These are phyloP conservation scores for Acanthopleura granulata DNA, from an alignment of 2,888 invertebrate species.

Conservation along the genomic window DNA sequence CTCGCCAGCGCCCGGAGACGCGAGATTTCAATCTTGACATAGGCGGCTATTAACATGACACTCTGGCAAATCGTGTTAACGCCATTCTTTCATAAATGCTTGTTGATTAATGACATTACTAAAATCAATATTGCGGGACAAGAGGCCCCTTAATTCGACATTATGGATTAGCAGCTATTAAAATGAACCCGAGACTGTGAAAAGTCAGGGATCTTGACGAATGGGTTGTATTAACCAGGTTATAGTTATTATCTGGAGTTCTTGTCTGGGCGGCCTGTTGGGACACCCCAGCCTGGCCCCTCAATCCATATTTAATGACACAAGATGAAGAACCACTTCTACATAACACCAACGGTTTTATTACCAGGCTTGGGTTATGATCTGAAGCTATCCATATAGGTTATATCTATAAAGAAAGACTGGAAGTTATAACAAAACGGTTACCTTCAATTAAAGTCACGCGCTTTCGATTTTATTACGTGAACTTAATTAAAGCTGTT, in stretches of 20 bases:
- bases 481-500: too few species aligned
- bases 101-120: slow-evolving; percentile 16
- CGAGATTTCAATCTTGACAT: slow-evolving; percentile 14
- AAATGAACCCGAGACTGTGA: neutral
- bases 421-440: too few species aligned
- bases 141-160: slow-evolving; percentile 15
- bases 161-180: slow-evolving; percentile 20
- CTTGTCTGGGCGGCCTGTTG: neutral
- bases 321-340: neutral
- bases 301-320: slow-evolving; percentile 3
- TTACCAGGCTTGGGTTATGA: too few species aligned
- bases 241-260: neutral
- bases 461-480: too few species aligned
- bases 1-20: neutral
- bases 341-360: too few species aligned
- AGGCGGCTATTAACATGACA: neutral
- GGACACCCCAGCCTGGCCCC: neutral
- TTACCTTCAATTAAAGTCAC: too few species aligned
- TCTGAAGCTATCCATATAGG: too few species aligned
- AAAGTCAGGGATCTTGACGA: slow-evolving; percentile 8
- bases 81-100: slow-evolving; percentile 5
- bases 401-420: too few species aligned
- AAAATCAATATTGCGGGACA: slow-evolving; percentile 15
- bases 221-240: neutral
- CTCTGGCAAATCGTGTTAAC: slow-evolving; percentile 14